phyloP scores from a whole-genome alignment of 2,113 vertebrate genomes.

The Tretioscincus oriximinensis region DNA sequence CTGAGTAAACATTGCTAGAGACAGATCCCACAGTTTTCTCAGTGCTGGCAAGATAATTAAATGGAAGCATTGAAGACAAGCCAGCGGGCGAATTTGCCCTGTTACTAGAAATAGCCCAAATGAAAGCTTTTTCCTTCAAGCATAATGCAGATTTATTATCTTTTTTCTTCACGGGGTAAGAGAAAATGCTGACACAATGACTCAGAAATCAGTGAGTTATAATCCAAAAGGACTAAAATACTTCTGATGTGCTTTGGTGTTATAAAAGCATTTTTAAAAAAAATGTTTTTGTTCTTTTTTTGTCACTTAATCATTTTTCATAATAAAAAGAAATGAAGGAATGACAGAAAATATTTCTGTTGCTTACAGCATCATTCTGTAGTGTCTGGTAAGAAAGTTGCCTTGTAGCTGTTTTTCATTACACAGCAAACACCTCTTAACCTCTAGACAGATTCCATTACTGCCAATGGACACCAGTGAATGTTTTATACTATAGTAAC shows the following conservation, averaged over 20 bases:
- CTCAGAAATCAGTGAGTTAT: conserved; percentile 46
- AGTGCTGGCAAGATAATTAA: not conserved
- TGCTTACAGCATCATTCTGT: too few species aligned
- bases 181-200: conserved; percentile 55
- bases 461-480: too few species aligned
- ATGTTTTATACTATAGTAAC: too few species aligned
- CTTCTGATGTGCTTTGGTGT: conserved; percentile 34
- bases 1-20: not conserved
- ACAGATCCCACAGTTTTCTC: not conserved
- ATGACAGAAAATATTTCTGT: conserved; percentile 33
- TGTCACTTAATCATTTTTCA: conserved; percentile 30
- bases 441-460: too few species aligned
- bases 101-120: conserved; percentile 56
- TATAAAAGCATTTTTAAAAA: conserved; percentile 31
- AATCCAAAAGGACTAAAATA: conserved; percentile 49
- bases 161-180: conserved; percentile 35
- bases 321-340: not conserved
- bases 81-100: conserved; percentile 52
- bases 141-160: conserved; percentile 50
- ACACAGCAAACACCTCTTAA: too few species aligned
- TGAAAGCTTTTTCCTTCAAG: conserved; percentile 55
- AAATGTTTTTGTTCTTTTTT: conserved; percentile 18
- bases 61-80: conserved; percentile 32
- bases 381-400: too few species aligned
- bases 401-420: too few species aligned